Base-by-base conservation (phyloP, 2,113 vertebrate genomes). In the Dendrocopos noguchii region DNA sequence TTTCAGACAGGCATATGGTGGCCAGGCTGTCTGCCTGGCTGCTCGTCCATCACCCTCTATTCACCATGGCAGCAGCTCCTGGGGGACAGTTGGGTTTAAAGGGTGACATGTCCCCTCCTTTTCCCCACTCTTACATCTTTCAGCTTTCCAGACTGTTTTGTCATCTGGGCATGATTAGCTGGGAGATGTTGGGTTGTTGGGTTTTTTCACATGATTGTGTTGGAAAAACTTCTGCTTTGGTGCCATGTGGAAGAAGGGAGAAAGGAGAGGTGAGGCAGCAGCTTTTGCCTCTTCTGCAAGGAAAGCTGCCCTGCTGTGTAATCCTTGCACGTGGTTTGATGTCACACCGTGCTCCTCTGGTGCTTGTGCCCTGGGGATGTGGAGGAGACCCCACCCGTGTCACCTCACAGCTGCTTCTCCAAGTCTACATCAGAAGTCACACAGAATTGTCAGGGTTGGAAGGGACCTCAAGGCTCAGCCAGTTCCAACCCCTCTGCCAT, bases 1-100 rank as follows among this genome's bases (percentile, higher is more conserved):
- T 90, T 47, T 71, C 87, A 83, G 82, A 71, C 84, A 73, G 84
- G 67, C 87, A 84, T 63, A 82, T 76, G 90, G 79, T 74, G 64
- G 64, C 90, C 5, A 1, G 87, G 31, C 79, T 88, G 83, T 78
- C 86, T 86, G 59, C 66, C 82, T 71, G 0, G 1, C 82, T 82
- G 33, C 87, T 59, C 3, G 9, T 93, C 91, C 79, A 11, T 94
- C 94, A 42, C 39, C 3, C 5, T 2, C 85, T 6, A 15, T 85
- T 17, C 68, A 1, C 42, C 59, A 0, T 56, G 85, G 91, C 95
- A 95, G 82, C 72, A 33, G 19, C 4, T 93, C 76, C 90, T 3
- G 7, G 33, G 84, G 90, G 91, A 25, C 56, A 0, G 7, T 63
- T 22, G 70, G 55, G 3, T 60, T 66, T 56, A 15, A 44, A 82